Percentiles rank a stretch among this genome's conserved stretches.
Evolutionary conservation across 2,888 invertebrate genomes (phyloP).

Genomic region (Adineta ricciae): DNA sequence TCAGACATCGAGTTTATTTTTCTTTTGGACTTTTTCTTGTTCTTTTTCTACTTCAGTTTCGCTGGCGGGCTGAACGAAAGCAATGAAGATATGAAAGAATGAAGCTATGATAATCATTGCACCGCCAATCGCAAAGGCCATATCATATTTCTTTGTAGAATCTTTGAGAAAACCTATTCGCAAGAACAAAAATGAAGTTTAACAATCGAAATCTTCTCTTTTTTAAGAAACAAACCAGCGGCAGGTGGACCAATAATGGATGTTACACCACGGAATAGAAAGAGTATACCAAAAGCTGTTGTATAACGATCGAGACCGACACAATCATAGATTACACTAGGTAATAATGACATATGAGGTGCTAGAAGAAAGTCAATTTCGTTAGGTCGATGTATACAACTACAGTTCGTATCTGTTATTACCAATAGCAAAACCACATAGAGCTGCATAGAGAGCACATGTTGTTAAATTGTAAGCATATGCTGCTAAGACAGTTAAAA

Average conservation of each 20-base stretch:
- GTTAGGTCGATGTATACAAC: too few species aligned
- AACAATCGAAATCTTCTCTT: too few species aligned
- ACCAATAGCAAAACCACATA: not conserved
- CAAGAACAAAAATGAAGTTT: not conserved
- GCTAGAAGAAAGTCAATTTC: not conserved
- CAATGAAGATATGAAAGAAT: not conserved
- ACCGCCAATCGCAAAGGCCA: not conserved
- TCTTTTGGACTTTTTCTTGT: not conserved
- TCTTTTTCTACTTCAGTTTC: not conserved
- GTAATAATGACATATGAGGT: conserved; percentile 14
- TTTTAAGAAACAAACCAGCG: not conserved
- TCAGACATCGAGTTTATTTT: not conserved
- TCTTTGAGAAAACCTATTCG: not conserved
- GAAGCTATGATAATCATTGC: not conserved
- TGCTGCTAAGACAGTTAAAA: not conserved
- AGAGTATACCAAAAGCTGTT: conserved; percentile 6
- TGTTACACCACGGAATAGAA: conserved; percentile 20
- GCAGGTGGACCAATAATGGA: conserved; percentile 15
- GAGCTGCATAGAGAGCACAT: not conserved
- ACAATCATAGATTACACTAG: not conserved
- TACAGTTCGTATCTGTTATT: not conserved
- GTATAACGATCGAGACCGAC: conserved; percentile 4
- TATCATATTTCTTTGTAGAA: not conserved
- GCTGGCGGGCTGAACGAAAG: not conserved
- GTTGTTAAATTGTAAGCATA: conserved; percentile 1